Percentiles rank a stretch among this genome's conserved stretches.
phyloP scores from a whole-genome alignment of 1,140 invertebrate species.

The Pseudomyrmex pallidus region DNA sequence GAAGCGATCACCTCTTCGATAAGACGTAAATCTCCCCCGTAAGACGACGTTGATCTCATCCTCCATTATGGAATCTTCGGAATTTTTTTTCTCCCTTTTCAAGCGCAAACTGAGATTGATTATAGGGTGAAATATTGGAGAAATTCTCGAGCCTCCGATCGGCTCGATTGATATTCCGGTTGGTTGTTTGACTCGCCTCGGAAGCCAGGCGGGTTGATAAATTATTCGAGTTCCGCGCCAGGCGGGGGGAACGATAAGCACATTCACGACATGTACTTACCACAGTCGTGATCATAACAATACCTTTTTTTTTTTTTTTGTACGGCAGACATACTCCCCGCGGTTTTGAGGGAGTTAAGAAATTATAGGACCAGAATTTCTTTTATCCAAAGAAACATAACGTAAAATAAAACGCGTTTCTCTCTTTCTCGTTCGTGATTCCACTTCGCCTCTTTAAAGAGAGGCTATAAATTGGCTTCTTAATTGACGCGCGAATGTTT shows the following conservation, averaged over 20 bases:
- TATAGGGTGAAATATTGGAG: background rate
- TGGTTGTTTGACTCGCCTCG: background rate
- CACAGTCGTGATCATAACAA: background rate
- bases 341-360: constrained; percentile 3
- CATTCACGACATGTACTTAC: background rate
- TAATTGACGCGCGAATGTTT: constrained; percentile 30
- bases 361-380: background rate
- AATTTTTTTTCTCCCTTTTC: background rate
- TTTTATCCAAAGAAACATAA: background rate
- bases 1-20: constrained; percentile 15
- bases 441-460: constrained; percentile 1
- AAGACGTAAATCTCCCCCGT: background rate
- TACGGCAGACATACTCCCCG: background rate
- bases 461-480: background rate
- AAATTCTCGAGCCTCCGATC: background rate
- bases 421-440: background rate
- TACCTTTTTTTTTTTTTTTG: constrained; percentile 22
- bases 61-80: background rate
- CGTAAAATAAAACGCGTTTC: background rate
- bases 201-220: background rate
- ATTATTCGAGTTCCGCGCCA: background rate
- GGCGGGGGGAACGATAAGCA: background rate
- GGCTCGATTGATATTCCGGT: constrained; percentile 19
- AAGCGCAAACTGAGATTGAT: background rate
- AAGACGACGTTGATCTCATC: background rate